phyloP scores from a whole-genome alignment of 2,888 invertebrate genomes.

The Adelognathus sp. region DNA sequence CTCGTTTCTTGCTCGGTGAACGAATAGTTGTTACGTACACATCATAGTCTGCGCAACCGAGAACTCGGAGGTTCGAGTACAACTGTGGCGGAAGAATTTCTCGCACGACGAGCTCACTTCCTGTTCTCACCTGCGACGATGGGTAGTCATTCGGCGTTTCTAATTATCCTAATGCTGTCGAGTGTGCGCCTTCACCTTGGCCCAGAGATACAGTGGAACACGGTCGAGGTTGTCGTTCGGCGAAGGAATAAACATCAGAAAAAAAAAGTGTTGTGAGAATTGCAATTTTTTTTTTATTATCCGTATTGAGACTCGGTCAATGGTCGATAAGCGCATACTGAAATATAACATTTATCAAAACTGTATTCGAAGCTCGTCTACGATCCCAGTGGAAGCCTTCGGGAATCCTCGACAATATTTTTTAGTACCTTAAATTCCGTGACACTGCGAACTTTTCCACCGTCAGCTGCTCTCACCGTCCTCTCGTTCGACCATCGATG shows the following conservation, averaged over 20 bases:
- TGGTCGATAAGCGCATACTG: background rate
- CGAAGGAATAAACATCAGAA: background rate
- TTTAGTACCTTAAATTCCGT: slow-evolving; percentile 60
- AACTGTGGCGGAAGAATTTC: slow-evolving; percentile 13
- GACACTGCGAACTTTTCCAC: slow-evolving; percentile 62
- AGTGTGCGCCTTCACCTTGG: slow-evolving; percentile 25
- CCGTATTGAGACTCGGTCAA: background rate
- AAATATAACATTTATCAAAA: slow-evolving; percentile 11
- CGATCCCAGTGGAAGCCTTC: slow-evolving; percentile 6
- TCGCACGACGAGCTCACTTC: slow-evolving; percentile 34
- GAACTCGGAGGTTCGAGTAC: slow-evolving; percentile 5
- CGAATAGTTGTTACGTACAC: background rate
- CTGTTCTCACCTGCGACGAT: slow-evolving; percentile 43
- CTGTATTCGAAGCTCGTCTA: background rate
- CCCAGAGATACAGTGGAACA: background rate
- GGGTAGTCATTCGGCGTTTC: slow-evolving; percentile 39
- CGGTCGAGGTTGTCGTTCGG: background rate
- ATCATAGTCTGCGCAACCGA: background rate
- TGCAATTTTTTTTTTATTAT: slow-evolving; percentile 3
- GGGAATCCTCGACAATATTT: slow-evolving; percentile 23
- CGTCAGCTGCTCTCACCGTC: slow-evolving; percentile 47
- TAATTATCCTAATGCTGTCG: slow-evolving; percentile 30
- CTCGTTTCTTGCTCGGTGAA: slow-evolving; percentile 5
- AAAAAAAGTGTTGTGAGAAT: background rate
- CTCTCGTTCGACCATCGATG: slow-evolving; percentile 65